Conservation (phyloP, 2,113 vertebrate species). For the Laterallus jamaicensis region DNA sequence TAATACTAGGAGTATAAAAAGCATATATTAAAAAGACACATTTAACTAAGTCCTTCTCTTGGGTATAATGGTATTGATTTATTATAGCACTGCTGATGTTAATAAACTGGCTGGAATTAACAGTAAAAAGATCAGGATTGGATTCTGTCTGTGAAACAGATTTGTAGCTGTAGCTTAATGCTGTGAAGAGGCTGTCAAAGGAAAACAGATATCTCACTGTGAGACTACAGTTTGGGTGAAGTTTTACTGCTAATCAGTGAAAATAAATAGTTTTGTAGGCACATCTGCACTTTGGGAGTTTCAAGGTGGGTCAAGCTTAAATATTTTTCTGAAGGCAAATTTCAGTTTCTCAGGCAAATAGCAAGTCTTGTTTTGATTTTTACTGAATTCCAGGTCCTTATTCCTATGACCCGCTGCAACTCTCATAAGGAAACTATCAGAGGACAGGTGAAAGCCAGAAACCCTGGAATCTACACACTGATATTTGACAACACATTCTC, state of each 20-base stretch:
- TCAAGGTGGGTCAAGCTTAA: background rate
- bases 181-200: background rate
- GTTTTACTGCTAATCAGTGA: background rate
- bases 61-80: background rate
- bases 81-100: background rate
- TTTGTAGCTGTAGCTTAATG: background rate
- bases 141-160: background rate
- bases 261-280: background rate
- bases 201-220: background rate
- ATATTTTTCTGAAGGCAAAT: background rate
- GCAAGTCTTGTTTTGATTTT: background rate
- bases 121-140: background rate
- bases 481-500: slow-evolving; percentile 98
- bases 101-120: background rate
- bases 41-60: background rate
- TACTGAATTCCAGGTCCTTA: slow-evolving; percentile 84
- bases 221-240: background rate
- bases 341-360: background rate
- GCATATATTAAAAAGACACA: background rate
- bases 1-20: background rate
- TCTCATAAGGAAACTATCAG: slow-evolving; percentile 92
- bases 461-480: slow-evolving; percentile 86
- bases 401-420: slow-evolving; percentile 91
- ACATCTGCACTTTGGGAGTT: background rate
- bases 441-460: slow-evolving; percentile 89